These are phyloP conservation scores for Phthorimaea operculella DNA, from an alignment of 1,140 invertebrate genomes.

Conservation along the genomic window DNA sequence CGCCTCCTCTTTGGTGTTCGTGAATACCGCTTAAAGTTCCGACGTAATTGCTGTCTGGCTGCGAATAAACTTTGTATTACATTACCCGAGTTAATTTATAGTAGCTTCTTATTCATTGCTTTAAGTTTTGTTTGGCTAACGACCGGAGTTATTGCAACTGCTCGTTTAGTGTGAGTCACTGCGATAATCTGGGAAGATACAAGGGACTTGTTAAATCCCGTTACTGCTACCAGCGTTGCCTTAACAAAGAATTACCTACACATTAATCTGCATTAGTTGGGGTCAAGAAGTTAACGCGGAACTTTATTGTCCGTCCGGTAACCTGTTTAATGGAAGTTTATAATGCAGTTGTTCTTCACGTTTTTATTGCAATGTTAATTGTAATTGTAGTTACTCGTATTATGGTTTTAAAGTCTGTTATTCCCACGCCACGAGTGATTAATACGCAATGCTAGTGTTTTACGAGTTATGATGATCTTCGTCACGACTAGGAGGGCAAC, in stretches of 20 bases:
- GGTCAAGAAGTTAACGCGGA: neutral
- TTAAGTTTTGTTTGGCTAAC: slow-evolving; percentile 46
- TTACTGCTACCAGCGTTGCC: neutral
- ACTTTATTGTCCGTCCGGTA: neutral
- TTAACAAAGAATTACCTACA: neutral
- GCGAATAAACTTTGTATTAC: slow-evolving; percentile 64
- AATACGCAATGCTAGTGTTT: neutral
- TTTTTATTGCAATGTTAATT: neutral
- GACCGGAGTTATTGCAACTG: slow-evolving; percentile 24
- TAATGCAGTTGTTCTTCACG: neutral
- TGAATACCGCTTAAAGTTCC: slow-evolving; percentile 61
- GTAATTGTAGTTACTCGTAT: neutral
- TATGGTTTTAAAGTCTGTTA: neutral
- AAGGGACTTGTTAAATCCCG: neutral
- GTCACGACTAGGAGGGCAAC: too few relatives aligned
- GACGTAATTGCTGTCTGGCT: slow-evolving; percentile 62
- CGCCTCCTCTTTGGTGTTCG: slow-evolving; percentile 42
- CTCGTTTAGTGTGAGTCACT: slow-evolving; percentile 10
- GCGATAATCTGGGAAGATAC: neutral
- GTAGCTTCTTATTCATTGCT: slow-evolving; percentile 56
- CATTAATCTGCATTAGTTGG: neutral
- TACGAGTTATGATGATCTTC: neutral
- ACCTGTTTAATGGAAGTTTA: neutral
- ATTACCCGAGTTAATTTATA: slow-evolving; percentile 62
- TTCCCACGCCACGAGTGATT: neutral